phyloP scores from a whole-genome alignment of 2,113 vertebrate species.

The Psittacula cyanocephala region DNA sequence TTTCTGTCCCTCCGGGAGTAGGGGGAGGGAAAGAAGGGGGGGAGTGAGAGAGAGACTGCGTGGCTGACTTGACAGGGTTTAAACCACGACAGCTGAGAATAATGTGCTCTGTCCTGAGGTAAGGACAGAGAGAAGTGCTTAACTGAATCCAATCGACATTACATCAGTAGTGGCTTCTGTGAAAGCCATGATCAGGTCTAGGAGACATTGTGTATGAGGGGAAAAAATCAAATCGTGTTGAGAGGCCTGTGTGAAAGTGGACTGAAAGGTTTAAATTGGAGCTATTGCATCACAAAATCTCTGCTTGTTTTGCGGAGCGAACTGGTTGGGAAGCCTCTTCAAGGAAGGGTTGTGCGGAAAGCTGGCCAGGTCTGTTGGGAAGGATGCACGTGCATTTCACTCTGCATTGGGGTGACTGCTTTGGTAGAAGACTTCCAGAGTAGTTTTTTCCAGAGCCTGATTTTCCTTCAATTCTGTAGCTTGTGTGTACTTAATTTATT shows the following conservation, averaged over 20 bases:
- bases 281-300: neutral
- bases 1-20: no score
- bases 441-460: neutral
- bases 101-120: neutral
- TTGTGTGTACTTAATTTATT: neutral
- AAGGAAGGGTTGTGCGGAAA: neutral
- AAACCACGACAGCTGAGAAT: no score
- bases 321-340: neutral
- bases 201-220: neutral
- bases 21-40: no score
- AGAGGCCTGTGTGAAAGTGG: neutral
- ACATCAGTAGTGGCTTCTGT: neutral
- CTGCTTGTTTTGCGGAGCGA: fast-evolving
- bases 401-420: neutral
- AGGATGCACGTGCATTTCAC: fast-evolving
- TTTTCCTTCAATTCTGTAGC: neutral
- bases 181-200: fast-evolving
- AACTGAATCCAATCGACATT: neutral
- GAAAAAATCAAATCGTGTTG: neutral
- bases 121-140: neutral
- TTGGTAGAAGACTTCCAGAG: neutral
- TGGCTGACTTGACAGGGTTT: no score
- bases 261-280: neutral
- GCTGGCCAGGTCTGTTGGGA: neutral
- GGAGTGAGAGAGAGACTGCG: no score